phyloP scores from a whole-genome alignment of 2,113 vertebrate species.

The Epinephelus moara region DNA sequence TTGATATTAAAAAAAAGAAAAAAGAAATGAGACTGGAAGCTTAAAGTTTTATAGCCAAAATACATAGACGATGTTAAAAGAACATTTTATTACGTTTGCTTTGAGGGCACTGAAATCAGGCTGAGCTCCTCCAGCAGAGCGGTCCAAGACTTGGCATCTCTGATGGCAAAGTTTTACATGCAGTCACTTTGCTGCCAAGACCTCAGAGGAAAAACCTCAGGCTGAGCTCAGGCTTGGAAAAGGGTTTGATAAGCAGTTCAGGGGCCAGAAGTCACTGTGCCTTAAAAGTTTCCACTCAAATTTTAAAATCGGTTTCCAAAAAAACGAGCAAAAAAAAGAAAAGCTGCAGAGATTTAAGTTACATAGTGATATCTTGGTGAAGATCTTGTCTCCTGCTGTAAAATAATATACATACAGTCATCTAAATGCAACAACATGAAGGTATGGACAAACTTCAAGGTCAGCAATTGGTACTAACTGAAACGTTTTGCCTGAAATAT shows the following conservation, averaged over 20 bases:
- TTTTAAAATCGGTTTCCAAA: neutral
- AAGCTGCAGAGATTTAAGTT: neutral
- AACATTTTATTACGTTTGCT: neutral
- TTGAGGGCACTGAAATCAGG: slow-evolving; percentile 1
- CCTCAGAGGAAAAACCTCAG: neutral
- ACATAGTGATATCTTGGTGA: neutral
- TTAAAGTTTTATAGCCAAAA: neutral
- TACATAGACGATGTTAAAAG: neutral
- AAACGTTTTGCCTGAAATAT: neutral
- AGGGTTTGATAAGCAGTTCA: neutral
- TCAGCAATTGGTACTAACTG: neutral
- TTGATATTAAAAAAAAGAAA: too few relatives aligned
- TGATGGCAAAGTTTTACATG: neutral
- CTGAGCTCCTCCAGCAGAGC: neutral
- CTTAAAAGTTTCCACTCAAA: slow-evolving; percentile 8
- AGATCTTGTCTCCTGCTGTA: neutral
- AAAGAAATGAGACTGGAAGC: neutral
- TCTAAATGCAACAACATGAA: neutral
- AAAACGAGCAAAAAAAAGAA: neutral
- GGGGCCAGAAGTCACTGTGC: slow-evolving; percentile 42
- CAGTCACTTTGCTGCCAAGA: neutral
- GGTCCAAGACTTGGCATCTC: neutral
- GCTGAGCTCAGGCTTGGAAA: neutral
- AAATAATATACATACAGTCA: neutral
- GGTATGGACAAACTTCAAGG: neutral